Base-by-base conservation (phyloP, 2,113 vertebrate genomes). In the Sprattus sprattus region DNA sequence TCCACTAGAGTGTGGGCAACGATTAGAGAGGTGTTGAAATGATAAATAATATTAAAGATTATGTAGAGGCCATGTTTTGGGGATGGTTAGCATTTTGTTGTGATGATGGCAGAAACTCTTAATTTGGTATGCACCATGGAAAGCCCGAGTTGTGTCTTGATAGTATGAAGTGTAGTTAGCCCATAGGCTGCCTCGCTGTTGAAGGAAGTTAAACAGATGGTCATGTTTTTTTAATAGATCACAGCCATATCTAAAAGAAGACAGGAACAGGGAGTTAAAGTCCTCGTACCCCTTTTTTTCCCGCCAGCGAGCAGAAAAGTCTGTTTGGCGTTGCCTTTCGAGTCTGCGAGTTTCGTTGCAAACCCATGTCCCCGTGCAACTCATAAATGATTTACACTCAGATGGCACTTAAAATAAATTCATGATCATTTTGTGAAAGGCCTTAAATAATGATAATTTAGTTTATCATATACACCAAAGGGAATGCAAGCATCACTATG, bases 191-290 rank as follows among this genome's bases (percentile, higher is more conserved):
- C 92, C 93, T 94, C 91, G 85, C 84, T 92, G 92, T 93, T 94
- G 90, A 93, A 93, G 93, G 90, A 92, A 92, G 93, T 93, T 90
- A 89, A 91, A 94, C 94, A 95, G 95, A 95, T 95, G 94, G 95
- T 92, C 93, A 91, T 89, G 88, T 89, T 88, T 93, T 93, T 92
- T 95, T 92, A 94, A 94, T 93, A 95, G 94, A 95, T 94, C 93
- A 94, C 89, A 86, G 88, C 83, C 88, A 89, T 90, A 90, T 89
- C 87, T 90, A 89, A 90, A 89, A 83, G 67, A 82, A 84, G 86
- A 85, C 86, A 85, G 85, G 81, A 88, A 83, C 86, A 83, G 86
- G 87, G 89, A 85, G 83, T 45, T 87, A 32, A 71, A 71, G 64
- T 71, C 64, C 64, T 28, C 25, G 64, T 71, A 71, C 64, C 64